A percentile compares a stretch with the other conserved stretches of the same genome.
These are phyloP conservation scores for Microcebus griseorufus DNA, from an alignment of 2,113 vertebrate genomes.

Conservation along the genomic window DNA sequence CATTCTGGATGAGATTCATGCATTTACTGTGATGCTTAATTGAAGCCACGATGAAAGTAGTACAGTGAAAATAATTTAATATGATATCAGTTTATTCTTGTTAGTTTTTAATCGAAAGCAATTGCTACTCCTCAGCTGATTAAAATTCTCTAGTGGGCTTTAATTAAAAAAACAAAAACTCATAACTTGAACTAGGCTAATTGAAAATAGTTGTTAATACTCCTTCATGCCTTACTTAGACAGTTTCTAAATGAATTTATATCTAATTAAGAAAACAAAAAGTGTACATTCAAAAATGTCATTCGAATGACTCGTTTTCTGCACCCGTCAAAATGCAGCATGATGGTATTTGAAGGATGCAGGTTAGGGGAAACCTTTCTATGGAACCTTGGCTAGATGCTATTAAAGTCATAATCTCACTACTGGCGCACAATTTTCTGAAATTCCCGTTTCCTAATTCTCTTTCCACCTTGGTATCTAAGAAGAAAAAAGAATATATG, in stretches of 20 bases:
- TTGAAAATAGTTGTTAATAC: constrained; percentile 41
- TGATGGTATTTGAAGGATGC: background rate
- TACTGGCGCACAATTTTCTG: fast-evolving
- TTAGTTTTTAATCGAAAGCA: constrained; percentile 36
- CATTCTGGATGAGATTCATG: background rate
- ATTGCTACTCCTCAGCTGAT: background rate
- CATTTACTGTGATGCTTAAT: background rate
- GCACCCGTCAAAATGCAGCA: background rate
- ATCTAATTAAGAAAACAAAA: constrained; percentile 1
- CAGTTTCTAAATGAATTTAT: background rate
- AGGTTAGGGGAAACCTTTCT: background rate
- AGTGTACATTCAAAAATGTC: background rate
- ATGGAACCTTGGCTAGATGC: fast-evolving
- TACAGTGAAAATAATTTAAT: background rate
- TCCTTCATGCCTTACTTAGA: background rate
- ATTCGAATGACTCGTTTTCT: background rate
- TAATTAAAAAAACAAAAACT: background rate
- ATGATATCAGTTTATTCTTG: background rate
- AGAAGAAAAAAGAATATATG: fast-evolving
- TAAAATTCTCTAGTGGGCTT: constrained; percentile 32
- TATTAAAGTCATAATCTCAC: fast-evolving
- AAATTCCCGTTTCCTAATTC: background rate
- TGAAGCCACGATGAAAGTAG: background rate
- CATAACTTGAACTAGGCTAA: background rate
- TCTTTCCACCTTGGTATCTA: fast-evolving